These are phyloP conservation scores for Lerista edwardsae DNA, from an alignment of 2,797 vertebrate species.

Conservation along the genomic window DNA sequence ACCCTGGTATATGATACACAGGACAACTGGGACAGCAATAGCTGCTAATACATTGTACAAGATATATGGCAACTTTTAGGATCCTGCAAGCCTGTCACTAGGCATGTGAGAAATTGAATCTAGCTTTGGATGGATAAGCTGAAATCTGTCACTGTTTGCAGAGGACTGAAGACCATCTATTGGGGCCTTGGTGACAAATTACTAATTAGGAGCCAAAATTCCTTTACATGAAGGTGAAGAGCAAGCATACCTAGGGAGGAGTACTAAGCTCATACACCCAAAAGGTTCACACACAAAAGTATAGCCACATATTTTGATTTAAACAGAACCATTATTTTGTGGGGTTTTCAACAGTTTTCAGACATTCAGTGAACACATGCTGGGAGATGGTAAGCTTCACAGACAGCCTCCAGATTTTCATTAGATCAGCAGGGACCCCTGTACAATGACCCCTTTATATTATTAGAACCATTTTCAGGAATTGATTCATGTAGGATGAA, in stretches of 20 bases:
- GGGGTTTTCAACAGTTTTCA: too few species aligned
- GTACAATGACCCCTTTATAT: too few species aligned
- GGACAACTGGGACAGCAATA: neutral
- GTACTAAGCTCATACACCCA: constrained; percentile 2
- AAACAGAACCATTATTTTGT: neutral
- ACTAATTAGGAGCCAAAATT: neutral
- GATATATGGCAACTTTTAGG: neutral
- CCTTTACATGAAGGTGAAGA: neutral
- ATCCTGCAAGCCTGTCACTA: neutral
- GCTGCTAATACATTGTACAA: neutral
- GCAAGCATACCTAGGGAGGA: neutral
- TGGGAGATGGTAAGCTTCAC: too few species aligned
- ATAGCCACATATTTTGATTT: neutral
- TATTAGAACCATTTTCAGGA: neutral
- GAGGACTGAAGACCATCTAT: neutral
- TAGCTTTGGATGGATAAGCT: neutral
- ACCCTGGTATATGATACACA: neutral
- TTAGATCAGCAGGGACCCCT: neutral
- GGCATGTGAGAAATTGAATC: neutral
- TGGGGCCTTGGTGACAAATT: neutral
- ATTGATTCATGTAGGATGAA: neutral
- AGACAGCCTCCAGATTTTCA: too few species aligned
- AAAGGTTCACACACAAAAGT: neutral
- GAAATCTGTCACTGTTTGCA: constrained; percentile 5
- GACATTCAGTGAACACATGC: too few species aligned